Evolutionary conservation across 2,888 invertebrate species (phyloP).

Genomic region (Heterodera filipjevi): DNA sequence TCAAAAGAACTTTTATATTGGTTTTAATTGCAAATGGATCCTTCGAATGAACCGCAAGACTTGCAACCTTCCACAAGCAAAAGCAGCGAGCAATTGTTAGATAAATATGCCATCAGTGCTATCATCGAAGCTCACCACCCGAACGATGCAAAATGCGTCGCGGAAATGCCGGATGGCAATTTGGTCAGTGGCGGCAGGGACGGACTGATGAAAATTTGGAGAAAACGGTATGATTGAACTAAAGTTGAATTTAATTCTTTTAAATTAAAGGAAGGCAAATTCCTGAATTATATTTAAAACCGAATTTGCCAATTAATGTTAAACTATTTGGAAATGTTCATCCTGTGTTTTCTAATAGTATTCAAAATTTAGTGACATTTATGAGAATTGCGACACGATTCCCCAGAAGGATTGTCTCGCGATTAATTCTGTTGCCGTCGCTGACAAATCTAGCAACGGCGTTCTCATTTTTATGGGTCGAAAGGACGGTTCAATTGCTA

Average conservation of each 20-base stretch:
- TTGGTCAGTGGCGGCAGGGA: constrained; percentile 54
- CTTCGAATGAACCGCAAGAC: constrained; percentile 7
- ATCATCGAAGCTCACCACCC: constrained; percentile 44
- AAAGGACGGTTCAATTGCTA: constrained; percentile 55
- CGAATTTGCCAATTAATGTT: too few relatives aligned
- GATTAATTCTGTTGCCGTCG: constrained; percentile 52
- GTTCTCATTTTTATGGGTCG: constrained; percentile 43
- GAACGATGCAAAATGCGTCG: constrained; percentile 42
- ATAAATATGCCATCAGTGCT: constrained; percentile 36
- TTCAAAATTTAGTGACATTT: constrained; percentile 3
- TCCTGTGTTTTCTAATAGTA: not conserved
- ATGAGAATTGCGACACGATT: not conserved
- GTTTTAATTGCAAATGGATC: constrained; percentile 2
- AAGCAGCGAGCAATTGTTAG: constrained; percentile 17
- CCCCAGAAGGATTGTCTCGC: constrained; percentile 37
- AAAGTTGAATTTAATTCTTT: too few relatives aligned
- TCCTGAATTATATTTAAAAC: too few relatives aligned
- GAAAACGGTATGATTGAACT: constrained; percentile 40
- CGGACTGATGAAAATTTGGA: constrained; percentile 50
- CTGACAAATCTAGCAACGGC: constrained; percentile 36
- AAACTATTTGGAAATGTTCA: too few relatives aligned
- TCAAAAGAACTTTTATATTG: too few relatives aligned
- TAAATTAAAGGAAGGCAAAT: too few relatives aligned
- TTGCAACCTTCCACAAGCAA: constrained; percentile 22
- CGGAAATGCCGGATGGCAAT: constrained; percentile 40